A percentile compares a stretch with the other conserved stretches of the same genome.
These are phyloP conservation scores for Meiosimyza platycephala DNA, from an alignment of 2,888 invertebrate genomes.

Conservation along the genomic window DNA sequence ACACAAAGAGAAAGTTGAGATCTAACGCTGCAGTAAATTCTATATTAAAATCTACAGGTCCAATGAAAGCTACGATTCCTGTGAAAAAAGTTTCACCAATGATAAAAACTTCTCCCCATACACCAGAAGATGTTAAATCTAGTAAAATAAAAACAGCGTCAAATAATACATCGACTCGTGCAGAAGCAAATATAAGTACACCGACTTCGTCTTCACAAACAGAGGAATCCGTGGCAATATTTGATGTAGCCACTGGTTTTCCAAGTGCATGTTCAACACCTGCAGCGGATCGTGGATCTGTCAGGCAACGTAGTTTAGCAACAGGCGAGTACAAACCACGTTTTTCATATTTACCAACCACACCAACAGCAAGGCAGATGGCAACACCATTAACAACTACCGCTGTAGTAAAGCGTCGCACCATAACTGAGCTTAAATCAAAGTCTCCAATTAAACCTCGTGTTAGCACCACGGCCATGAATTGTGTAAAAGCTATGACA, in stretches of 20 bases:
- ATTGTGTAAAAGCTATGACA: background rate
- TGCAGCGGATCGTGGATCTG: slow-evolving; percentile 3
- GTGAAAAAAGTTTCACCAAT: slow-evolving; percentile 53
- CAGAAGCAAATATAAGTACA: background rate
- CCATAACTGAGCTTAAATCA: slow-evolving; percentile 42
- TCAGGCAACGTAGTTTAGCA: background rate
- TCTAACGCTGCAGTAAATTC: slow-evolving; percentile 46
- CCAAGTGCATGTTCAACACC: slow-evolving; percentile 55
- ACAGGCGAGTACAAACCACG: slow-evolving; percentile 43
- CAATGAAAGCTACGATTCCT: slow-evolving; percentile 55
- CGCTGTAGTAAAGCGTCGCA: slow-evolving; percentile 40
- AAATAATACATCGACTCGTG: no score
- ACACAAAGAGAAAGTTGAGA: slow-evolving; percentile 45
- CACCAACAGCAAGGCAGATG: slow-evolving; percentile 47
- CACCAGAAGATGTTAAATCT: slow-evolving; percentile 34
- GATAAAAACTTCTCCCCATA: slow-evolving; percentile 46
- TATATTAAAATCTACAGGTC: slow-evolving; percentile 49
- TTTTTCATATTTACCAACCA: slow-evolving; percentile 48
- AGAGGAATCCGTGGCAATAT: slow-evolving; percentile 12
- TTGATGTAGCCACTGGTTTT: slow-evolving; percentile 40
- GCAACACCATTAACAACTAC: slow-evolving; percentile 32
- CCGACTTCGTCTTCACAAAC: slow-evolving; percentile 45
- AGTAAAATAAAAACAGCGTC: background rate
- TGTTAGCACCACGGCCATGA: slow-evolving; percentile 24
- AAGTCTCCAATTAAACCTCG: slow-evolving; percentile 47